Conservation (phyloP, 2,113 vertebrate species). For the Lophochroa leadbeateri region DNA sequence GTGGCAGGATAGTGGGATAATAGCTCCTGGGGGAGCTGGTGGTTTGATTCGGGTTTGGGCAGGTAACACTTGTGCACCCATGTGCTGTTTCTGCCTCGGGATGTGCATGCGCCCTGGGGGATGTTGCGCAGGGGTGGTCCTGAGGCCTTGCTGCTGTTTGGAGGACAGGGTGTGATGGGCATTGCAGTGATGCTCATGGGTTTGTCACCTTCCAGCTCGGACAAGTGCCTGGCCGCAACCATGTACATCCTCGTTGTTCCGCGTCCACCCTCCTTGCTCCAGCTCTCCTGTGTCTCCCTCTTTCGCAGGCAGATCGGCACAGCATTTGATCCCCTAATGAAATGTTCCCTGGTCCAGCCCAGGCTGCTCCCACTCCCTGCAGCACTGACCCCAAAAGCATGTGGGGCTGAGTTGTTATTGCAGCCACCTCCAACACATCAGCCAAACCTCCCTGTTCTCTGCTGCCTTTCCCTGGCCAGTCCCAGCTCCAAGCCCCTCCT, state of each 20-base stretch:
- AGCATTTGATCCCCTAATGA: neutral
- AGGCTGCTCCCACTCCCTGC: accelerated
- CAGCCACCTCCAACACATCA: neutral
- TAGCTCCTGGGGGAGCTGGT: neutral
- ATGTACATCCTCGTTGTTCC: neutral
- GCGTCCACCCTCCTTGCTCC: neutral
- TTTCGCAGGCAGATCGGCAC: accelerated
- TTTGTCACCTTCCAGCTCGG: neutral
- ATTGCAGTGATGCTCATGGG: accelerated
- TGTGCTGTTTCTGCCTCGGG: neutral
- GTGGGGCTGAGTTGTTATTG: neutral
- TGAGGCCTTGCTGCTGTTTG: accelerated
- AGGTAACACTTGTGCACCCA: accelerated
- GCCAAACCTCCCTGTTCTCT: neutral
- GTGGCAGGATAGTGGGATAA: neutral
- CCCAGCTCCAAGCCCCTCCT: neutral
- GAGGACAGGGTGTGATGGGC: neutral
- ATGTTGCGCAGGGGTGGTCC: neutral
- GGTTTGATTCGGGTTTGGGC: neutral
- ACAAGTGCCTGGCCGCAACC: neutral
- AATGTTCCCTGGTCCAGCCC: neutral
- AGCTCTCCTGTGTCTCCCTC: neutral
- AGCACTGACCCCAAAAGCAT: accelerated
- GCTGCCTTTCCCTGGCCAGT: neutral
- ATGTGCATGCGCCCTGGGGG: accelerated